Evolutionary conservation across 2,113 vertebrate species (phyloP).

Genomic region (Porphyrio hochstetteri): DNA sequence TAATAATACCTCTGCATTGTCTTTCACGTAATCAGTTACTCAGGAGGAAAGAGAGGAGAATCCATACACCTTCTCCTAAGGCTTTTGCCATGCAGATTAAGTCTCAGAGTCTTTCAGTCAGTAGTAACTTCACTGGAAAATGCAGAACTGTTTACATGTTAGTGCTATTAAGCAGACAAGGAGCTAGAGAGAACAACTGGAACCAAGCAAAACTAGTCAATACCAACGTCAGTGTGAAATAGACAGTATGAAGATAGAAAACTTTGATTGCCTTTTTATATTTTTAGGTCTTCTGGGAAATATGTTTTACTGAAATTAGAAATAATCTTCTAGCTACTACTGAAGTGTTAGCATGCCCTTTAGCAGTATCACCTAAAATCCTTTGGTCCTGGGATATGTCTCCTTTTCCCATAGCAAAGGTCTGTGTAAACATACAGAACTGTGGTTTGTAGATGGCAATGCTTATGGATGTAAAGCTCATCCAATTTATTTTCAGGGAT

Average conservation of each 20-base stretch:
- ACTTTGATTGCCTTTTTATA: neutral
- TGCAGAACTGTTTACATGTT: neutral
- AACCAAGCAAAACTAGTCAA: neutral
- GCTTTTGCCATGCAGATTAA: neutral
- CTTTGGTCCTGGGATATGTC: neutral
- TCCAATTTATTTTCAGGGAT: constrained; percentile 34
- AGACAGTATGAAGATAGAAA: neutral
- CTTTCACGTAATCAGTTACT: neutral
- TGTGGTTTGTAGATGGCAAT: constrained; percentile 2
- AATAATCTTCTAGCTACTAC: neutral
- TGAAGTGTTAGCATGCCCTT: neutral
- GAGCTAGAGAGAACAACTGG: neutral
- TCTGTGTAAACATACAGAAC: neutral
- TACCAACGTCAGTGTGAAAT: neutral
- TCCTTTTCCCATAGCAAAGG: constrained; percentile 16
- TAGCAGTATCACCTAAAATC: neutral
- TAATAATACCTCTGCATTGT: neutral
- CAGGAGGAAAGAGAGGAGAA: neutral
- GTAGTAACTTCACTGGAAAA: neutral
- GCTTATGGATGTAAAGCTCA: neutral
- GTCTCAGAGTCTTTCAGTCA: neutral
- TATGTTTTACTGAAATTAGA: neutral
- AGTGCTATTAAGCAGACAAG: neutral
- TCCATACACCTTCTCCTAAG: neutral
- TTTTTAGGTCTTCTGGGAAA: neutral